phyloP scores from a whole-genome alignment of 1,140 invertebrate species.

The Lepidostoma basale region DNA sequence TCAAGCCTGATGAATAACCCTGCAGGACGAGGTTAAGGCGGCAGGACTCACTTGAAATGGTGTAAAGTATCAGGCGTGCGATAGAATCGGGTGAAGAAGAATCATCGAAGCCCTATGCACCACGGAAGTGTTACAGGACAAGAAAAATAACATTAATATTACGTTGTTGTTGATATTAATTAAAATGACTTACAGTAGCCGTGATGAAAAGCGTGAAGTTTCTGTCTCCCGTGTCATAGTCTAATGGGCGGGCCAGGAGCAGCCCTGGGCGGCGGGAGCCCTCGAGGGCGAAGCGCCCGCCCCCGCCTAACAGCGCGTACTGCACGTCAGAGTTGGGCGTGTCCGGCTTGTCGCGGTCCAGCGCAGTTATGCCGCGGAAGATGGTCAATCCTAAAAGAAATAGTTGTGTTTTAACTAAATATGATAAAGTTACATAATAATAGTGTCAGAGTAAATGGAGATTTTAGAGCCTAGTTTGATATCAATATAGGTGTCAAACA shows the following conservation, averaged over 20 bases:
- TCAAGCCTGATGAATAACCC: too few relatives aligned
- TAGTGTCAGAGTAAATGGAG: too few relatives aligned
- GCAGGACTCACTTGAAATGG: too few relatives aligned
- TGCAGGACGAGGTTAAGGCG: too few relatives aligned
- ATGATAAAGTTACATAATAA: too few relatives aligned
- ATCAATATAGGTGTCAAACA: too few relatives aligned
- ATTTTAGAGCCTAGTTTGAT: too few relatives aligned
- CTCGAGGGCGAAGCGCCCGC: slow-evolving; percentile 75
- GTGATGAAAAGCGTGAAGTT: slow-evolving; percentile 77
- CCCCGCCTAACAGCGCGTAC: slow-evolving; percentile 76
- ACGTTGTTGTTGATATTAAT: background rate
- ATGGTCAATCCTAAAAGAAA: slow-evolving; percentile 76
- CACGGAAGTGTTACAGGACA: too few relatives aligned
- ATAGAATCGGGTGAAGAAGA: too few relatives aligned
- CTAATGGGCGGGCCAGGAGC: slow-evolving; percentile 73
- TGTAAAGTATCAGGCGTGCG: too few relatives aligned
- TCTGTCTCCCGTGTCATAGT: slow-evolving; percentile 80
- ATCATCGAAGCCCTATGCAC: too few relatives aligned
- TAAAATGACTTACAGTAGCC: slow-evolving; percentile 70
- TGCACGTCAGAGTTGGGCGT: slow-evolving; percentile 89
- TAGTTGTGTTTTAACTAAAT: too few relatives aligned
- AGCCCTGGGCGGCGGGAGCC: slow-evolving; percentile 77
- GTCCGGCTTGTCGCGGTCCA: slow-evolving; percentile 84
- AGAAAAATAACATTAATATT: background rate
- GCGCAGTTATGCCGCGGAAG: slow-evolving; percentile 78